Conservation (phyloP, 2,888 invertebrate genomes). For the Oxytorus armatus region DNA sequence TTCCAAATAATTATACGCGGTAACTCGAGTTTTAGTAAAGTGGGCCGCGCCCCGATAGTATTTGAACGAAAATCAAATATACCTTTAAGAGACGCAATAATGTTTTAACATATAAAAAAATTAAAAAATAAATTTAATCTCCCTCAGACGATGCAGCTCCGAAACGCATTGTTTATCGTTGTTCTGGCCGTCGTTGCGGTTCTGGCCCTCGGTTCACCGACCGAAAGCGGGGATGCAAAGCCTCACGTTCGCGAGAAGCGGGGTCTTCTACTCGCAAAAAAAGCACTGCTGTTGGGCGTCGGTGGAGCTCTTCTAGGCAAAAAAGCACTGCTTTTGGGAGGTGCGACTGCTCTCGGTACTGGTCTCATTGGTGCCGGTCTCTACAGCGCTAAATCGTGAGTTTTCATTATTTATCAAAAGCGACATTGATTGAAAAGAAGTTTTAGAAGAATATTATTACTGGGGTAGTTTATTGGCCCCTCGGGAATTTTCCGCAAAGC, state of each 20-base stretch:
- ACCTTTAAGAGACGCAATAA: too few species aligned
- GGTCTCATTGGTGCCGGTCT: conserved; percentile 71
- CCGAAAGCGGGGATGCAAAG: conserved; percentile 23
- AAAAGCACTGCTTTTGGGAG: conserved; percentile 72
- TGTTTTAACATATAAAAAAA: too few species aligned
- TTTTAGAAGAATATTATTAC: too few species aligned
- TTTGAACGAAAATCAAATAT: too few species aligned
- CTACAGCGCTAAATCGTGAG: conserved; percentile 73
- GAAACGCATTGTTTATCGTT: conserved; percentile 61
- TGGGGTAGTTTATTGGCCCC: too few species aligned
- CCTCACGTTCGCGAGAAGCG: conserved; percentile 70
- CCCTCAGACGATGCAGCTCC: conserved; percentile 72
- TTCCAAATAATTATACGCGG: not conserved
- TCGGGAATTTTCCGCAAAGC: too few species aligned
- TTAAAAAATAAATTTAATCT: too few species aligned
- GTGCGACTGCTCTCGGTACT: conserved; percentile 63
- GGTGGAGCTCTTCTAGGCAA: conserved; percentile 71
- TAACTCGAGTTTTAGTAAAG: too few species aligned
- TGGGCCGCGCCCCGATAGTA: too few species aligned
- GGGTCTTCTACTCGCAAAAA: conserved; percentile 69
- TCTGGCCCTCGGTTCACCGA: conserved; percentile 64
- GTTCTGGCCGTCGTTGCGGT: conserved; percentile 65
- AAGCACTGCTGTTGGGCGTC: conserved; percentile 73
- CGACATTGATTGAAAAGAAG: too few species aligned
- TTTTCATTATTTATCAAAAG: conserved; percentile 36